Base-by-base conservation (phyloP, 1,140 invertebrate species). In the Dendrolimus kikuchii region DNA sequence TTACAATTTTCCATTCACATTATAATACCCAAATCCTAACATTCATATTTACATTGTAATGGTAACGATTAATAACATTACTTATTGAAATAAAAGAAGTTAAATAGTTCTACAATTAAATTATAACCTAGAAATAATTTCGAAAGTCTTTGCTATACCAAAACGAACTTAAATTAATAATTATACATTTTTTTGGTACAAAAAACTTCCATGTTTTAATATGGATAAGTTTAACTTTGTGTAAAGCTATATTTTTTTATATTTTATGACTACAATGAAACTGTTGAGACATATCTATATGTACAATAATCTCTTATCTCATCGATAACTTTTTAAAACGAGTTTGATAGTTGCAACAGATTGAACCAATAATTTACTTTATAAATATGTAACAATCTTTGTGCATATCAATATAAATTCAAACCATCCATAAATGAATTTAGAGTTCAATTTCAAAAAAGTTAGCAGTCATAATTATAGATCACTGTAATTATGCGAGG, bases 141-240 rank as follows among this genome's bases (percentile, higher is more conserved):
- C 77, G 73, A 81, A 83, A 81, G 74, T 69, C 67, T 74, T 73
- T 71, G 9, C 49, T 64, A 68, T 74, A 84, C 79, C 78, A 82
- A 85, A 80, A 80, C 65, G 51, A 73, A 68, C 70, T 75, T 73
- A 23, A 72, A 61, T 74, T 59, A 66, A 55, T 59, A 68, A 68
- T 50, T 80, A 79, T 79, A 79, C 75, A 83, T 77, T 78, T 80
- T 67, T 86, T 86, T 83, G 81, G 81, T 86, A 82, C 74, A 75
- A 71, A 66, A 74, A 85, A 77, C 76, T 77, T 86, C 68, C 72
- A 70, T 60, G 43, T 51, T 23, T 23, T 23, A 23, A 23, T n/a
- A n/a, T 23, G 23, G 23, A 23, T 23, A 23, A 23, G 23, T 23
- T 23, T 57, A 57, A 61, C 66, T 71, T 72, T 69, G 65, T 75